Base-by-base conservation (phyloP, 2,888 invertebrate species). In the Eupeodes luniger region DNA sequence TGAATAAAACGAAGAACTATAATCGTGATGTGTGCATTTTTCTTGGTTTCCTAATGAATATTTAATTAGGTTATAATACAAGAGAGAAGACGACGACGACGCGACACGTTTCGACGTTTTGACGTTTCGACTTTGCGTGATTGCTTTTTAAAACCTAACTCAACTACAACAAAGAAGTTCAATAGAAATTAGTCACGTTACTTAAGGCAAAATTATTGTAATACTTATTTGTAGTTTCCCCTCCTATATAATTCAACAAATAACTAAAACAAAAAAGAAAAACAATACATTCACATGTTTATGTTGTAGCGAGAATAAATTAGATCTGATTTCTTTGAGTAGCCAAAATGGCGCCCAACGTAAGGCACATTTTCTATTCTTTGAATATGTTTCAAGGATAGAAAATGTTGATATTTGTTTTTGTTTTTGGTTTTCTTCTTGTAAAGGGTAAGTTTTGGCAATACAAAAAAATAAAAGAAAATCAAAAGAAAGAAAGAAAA, bases 331-430 rank as follows among this genome's bases (percentile, higher is more conserved):
- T 78, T 44, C 69, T 51, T 70, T 34, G 59, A 78, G 64, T 44
- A 83, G 83, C 66, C 83, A 44, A 72, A 78, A 83, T 78, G 83
- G 83, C 83, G 83, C 83, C 83, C 66, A 51, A 72, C 51, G 72
- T 40, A 69, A 16, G 27, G n/a, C 27, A 27, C 14, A 34, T 67
- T 14, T n/a, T 34, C n/a, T 49, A 34, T 19, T 2, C 10, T 34
- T 5, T 67, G 34, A 16, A 7, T 55, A 19, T 16, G 34, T 64
- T 19, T 47, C 7, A 34, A 12, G 62, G 16, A 44, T 19, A 19
- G 44, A 12, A 19, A 16, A 6, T 64, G 19, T 64, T 44, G 16
- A 47, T 64, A 47, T 64, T 64, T 19, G 47, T 64, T 47, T 47
- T n/a, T 19, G 19, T 2, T 19, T 19, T 19, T 19, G 19, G 19